Evolutionary conservation across 2,113 vertebrate species (phyloP).

Genomic region (Petrocephalus microphthalmus): DNA sequence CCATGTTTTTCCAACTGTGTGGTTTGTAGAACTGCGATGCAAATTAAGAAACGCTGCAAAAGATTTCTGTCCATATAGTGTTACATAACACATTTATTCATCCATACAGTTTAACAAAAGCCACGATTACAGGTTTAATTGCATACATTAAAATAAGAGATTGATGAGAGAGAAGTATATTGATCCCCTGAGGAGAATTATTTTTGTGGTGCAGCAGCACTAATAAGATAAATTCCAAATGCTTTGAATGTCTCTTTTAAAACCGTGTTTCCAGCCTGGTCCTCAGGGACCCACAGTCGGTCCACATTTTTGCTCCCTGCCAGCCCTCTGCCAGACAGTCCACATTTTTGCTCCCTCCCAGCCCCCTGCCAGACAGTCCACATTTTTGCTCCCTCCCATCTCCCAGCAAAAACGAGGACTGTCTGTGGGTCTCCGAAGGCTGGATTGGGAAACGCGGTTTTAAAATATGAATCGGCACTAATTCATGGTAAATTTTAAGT

Average conservation of each 20-base stretch:
- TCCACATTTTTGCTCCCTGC: not conserved
- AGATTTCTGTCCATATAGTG: not conserved
- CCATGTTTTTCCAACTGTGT: not conserved
- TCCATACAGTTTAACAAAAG: not conserved
- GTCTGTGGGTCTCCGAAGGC: not conserved
- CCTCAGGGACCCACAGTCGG: not conserved
- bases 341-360: too few relatives aligned
- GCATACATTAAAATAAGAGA: not conserved
- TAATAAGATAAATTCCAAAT: not conserved
- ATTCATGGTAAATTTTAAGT: not conserved
- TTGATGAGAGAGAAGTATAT: not conserved
- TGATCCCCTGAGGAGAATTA: not conserved
- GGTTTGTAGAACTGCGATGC: not conserved
- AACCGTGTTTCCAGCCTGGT: not conserved
- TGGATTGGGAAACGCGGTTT: not conserved
- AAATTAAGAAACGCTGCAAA: not conserved
- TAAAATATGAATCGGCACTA: not conserved
- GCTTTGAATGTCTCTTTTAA: not conserved
- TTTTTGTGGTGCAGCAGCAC: not conserved
- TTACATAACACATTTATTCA: not conserved
- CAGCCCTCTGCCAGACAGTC: too few relatives aligned
- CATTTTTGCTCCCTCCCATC: not conserved
- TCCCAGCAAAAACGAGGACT: not conserved
- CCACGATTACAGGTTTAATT: not conserved
- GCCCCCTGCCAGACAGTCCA: not conserved